Conservation (phyloP, 2,113 vertebrate genomes). For the Reinhardtius hippoglossoides region DNA sequence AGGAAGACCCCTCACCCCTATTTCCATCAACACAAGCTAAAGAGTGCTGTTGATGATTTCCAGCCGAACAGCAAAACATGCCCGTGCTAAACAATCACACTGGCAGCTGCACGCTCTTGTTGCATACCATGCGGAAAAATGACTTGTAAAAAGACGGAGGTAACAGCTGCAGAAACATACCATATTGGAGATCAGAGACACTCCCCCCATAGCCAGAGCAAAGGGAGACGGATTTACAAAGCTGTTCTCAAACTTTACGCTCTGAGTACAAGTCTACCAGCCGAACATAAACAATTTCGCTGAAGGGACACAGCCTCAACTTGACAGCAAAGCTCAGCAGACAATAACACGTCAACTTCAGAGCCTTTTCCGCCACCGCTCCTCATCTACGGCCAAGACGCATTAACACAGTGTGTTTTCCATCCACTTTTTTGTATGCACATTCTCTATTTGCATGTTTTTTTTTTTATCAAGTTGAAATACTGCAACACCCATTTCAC, state of each 20-base stretch:
- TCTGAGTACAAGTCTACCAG: neutral
- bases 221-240: slow-evolving; percentile 36
- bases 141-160: slow-evolving; percentile 45
- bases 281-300: slow-evolving; percentile 9
- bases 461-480: too few species aligned
- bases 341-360: neutral
- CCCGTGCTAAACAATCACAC: slow-evolving; percentile 50
- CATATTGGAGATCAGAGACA: slow-evolving; percentile 23
- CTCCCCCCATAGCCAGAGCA: slow-evolving; percentile 9
- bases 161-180: slow-evolving; percentile 49
- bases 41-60: slow-evolving; percentile 42
- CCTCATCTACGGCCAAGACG: neutral
- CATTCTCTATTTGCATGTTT: too few species aligned
- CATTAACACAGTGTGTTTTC: too few species aligned
- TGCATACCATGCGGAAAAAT: slow-evolving; percentile 32
- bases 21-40: slow-evolving; percentile 35
- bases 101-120: slow-evolving; percentile 48
- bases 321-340: slow-evolving; percentile 8
- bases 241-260: neutral
- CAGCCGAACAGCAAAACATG: slow-evolving; percentile 28
- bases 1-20: slow-evolving; percentile 29
- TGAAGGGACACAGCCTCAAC: neutral
- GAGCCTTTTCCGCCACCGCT: neutral
- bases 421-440: too few species aligned
- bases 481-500: too few species aligned